These are phyloP conservation scores for Sphaerophoria taeniata DNA, from an alignment of 2,888 invertebrate species.

Conservation along the genomic window DNA sequence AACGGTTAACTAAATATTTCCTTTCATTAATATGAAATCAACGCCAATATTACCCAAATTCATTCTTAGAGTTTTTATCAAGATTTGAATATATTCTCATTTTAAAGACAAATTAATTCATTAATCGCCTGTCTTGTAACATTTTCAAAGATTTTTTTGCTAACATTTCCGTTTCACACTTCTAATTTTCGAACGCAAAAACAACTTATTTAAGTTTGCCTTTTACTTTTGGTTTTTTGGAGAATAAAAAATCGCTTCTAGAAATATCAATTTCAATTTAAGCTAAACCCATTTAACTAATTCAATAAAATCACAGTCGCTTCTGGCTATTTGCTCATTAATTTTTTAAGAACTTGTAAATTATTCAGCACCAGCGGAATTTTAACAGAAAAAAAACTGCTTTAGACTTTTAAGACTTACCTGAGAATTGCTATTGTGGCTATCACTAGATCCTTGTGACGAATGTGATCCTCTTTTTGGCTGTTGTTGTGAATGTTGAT, in stretches of 20 bases:
- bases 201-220: background rate
- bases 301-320: background rate
- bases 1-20: too few relatives aligned
- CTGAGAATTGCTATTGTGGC: conserved; percentile 89
- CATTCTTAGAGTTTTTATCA: too few relatives aligned
- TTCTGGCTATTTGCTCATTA: background rate
- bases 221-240: conserved; percentile 3
- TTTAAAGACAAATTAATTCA: too few relatives aligned
- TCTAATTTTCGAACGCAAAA: too few relatives aligned
- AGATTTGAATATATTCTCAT: too few relatives aligned
- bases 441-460: conserved; percentile 88
- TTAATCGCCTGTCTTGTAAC: too few relatives aligned
- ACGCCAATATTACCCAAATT: too few relatives aligned
- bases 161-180: too few relatives aligned
- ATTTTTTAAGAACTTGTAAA: background rate
- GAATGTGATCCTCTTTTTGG: conserved; percentile 85
- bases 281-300: conserved; percentile 2
- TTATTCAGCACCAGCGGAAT: background rate
- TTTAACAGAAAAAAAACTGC: background rate
- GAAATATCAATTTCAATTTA: background rate
- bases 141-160: too few relatives aligned
- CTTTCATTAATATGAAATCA: too few relatives aligned
- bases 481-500: conserved; percentile 76
- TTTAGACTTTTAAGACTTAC: conserved; percentile 83
- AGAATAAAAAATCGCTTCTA: background rate